phyloP scores from a whole-genome alignment of 2,797 vertebrate species.

The Muscicapa striata region DNA sequence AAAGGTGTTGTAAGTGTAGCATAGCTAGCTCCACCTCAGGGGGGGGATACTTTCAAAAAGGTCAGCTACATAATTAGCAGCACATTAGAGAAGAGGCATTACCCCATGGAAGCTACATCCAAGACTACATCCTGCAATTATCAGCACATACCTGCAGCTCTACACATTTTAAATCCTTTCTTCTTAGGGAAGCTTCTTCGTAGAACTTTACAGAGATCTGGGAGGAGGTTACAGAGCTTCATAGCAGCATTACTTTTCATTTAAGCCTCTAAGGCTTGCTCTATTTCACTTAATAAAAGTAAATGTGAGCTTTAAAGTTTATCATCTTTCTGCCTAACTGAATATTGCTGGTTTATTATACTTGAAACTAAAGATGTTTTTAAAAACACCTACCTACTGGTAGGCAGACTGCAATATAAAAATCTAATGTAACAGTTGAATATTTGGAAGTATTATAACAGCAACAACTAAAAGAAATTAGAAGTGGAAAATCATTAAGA shows the following conservation, averaged over 20 bases:
- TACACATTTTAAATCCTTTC: neutral
- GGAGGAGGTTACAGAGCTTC: constrained; percentile 33
- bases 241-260: constrained; percentile 41
- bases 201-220: neutral
- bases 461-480: neutral
- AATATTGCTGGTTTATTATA: constrained; percentile 3
- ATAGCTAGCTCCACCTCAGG: neutral
- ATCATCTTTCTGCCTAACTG: constrained; percentile 8
- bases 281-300: constrained; percentile 7
- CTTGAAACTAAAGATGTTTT: constrained; percentile 5
- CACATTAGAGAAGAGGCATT: constrained; percentile 38
- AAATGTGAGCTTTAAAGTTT: constrained; percentile 11
- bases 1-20: neutral
- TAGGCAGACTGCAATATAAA: neutral
- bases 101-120: neutral
- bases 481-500: neutral
- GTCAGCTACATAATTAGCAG: constrained; percentile 54
- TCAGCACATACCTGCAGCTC: constrained; percentile 8
- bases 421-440: neutral
- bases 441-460: neutral
- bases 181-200: constrained; percentile 2
- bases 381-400: neutral
- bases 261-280: neutral
- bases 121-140: neutral
- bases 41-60: neutral